A percentile compares a stretch with the other conserved stretches of the same genome.
Conservation (phyloP, 2,888 invertebrate species). For the Prionchulus punctatus region DNA sequence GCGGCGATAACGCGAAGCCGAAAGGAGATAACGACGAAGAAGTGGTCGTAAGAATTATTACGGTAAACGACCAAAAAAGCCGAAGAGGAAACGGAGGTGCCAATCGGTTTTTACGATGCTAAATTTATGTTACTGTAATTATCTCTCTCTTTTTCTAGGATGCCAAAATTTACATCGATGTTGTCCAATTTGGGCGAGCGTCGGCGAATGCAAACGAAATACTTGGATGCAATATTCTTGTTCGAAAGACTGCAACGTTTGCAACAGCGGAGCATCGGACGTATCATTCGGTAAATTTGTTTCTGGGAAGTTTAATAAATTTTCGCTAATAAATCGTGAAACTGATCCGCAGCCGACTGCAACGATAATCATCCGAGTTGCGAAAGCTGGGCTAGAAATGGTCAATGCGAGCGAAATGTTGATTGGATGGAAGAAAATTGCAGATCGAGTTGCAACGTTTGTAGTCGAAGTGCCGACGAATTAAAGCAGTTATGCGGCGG, state of each 20-base stretch:
- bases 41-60: no score
- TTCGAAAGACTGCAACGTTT: conserved; percentile 7
- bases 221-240: conserved; percentile 9
- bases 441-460: not conserved
- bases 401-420: not conserved
- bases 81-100: not conserved
- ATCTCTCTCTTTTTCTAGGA: not conserved
- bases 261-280: conserved; percentile 1
- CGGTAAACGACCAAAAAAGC: no score
- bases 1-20: no score
- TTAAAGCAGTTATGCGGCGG: not conserved
- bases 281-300: not conserved
- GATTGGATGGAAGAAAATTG: conserved; percentile 5
- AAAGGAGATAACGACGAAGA: no score
- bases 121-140: not conserved
- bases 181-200: conserved; percentile 9
- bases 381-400: not conserved
- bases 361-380: not conserved
- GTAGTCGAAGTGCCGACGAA: not conserved
- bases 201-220: conserved; percentile 11
- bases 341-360: not conserved
- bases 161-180: conserved; percentile 8
- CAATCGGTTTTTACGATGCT: not conserved
- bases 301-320: no score
- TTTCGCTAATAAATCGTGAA: no score